Percentiles rank a stretch among this genome's conserved stretches.
Conservation (phyloP, 2,888 invertebrate species). For the Catocala nupta region DNA sequence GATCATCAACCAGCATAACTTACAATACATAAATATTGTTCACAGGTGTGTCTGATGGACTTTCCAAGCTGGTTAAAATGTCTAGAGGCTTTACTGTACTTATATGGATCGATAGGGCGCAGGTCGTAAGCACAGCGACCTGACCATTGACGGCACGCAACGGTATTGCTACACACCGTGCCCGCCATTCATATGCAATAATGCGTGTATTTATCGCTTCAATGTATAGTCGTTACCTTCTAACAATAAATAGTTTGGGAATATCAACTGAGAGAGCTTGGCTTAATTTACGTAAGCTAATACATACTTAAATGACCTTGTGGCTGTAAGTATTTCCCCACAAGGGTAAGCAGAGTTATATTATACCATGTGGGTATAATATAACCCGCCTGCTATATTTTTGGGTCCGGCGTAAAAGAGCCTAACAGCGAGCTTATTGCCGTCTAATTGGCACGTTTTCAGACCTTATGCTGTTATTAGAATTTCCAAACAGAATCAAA, state of each 20-base stretch:
- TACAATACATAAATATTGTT: not conserved
- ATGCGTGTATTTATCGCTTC: constrained; percentile 1
- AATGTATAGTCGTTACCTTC: not conserved
- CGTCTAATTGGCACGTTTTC: too few relatives aligned
- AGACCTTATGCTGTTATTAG: too few relatives aligned
- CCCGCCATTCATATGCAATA: constrained; percentile 57
- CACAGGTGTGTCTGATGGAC: constrained; percentile 32
- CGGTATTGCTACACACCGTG: constrained; percentile 71
- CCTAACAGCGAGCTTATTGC: too few relatives aligned
- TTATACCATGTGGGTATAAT: too few relatives aligned
- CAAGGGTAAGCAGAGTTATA: too few relatives aligned
- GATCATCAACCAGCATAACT: not conserved
- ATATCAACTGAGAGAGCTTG: not conserved
- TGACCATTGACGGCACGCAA: constrained; percentile 75
- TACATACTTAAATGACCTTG: too few relatives aligned
- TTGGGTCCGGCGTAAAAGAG: too few relatives aligned
- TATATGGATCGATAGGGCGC: constrained; percentile 81
- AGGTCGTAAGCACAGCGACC: constrained; percentile 76
- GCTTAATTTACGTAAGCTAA: too few relatives aligned
- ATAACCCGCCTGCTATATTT: too few relatives aligned
- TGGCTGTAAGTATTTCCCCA: too few relatives aligned
- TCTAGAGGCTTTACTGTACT: constrained; percentile 50
- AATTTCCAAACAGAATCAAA: too few relatives aligned
- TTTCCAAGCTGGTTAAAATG: constrained; percentile 43
- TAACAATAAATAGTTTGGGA: not conserved